phyloP scores from a whole-genome alignment of 2,113 vertebrate genomes.

The Forbesichthys papilliferus region DNA sequence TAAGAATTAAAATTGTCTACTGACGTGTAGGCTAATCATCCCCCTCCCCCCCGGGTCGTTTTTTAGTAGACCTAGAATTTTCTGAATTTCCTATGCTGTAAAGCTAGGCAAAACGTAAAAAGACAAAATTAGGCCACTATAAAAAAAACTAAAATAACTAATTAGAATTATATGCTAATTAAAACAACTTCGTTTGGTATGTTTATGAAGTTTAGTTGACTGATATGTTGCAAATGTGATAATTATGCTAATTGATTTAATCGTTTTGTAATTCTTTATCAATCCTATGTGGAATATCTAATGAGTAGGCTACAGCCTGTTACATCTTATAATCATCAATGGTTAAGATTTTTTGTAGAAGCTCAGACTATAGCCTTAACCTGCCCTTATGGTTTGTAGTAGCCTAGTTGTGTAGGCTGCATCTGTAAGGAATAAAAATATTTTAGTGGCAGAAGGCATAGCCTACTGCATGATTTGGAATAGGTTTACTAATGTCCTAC shows the following conservation, averaged over 20 bases:
- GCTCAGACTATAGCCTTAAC: not conserved
- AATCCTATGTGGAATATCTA: slow-evolving; percentile 20
- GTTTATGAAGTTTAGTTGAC: too few species aligned
- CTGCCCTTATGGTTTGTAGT: too few species aligned
- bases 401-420: not conserved
- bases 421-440: not conserved
- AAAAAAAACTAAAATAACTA: too few species aligned
- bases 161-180: too few species aligned
- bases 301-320: too few species aligned
- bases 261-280: slow-evolving; percentile 23
- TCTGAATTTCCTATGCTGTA: not conserved
- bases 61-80: not conserved
- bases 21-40: too few species aligned
- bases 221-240: too few species aligned
- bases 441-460: not conserved
- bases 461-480: not conserved
- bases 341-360: slow-evolving; percentile 3
- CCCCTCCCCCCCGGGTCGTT: too few species aligned
- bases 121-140: too few species aligned
- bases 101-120: not conserved
- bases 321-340: too few species aligned
- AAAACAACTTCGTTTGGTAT: too few species aligned
- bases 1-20: too few species aligned
- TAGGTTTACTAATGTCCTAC: not conserved
- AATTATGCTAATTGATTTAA: not conserved